A percentile compares a stretch with the other conserved stretches of the same genome.
phyloP scores from a whole-genome alignment of 2,888 invertebrate species.

The Dinocampus coccinellae region DNA sequence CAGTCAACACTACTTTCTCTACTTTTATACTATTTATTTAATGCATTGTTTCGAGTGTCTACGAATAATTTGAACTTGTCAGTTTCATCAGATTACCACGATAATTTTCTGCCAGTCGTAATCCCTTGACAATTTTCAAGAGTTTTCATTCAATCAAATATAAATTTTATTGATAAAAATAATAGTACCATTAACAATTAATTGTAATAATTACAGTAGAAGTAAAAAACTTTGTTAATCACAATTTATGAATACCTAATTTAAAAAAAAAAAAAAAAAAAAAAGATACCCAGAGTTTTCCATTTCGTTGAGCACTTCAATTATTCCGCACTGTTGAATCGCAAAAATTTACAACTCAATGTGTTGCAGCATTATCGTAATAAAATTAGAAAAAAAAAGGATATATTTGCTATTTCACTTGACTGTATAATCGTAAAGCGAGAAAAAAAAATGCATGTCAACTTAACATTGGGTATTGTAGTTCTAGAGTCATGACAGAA shows the following conservation, averaged over 20 bases:
- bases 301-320: not conserved
- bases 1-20: not conserved
- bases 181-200: not conserved
- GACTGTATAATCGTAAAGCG: not conserved
- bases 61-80: not conserved
- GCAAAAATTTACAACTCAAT: not conserved
- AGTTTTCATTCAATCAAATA: not conserved
- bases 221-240: not conserved
- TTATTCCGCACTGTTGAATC: not conserved
- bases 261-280: not conserved
- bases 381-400: not conserved
- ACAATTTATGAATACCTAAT: not conserved
- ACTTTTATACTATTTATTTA: not conserved
- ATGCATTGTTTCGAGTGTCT: not conserved
- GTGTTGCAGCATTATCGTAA: not conserved
- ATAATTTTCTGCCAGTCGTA: not conserved
- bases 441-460: not conserved
- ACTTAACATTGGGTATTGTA: not conserved
- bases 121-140: not conserved
- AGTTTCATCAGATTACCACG: not conserved
- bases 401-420: not conserved
- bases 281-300: not conserved
- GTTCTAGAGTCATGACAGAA: not conserved
- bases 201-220: not conserved
- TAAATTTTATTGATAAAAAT: not conserved